Percentiles rank a stretch among this genome's conserved stretches.
phyloP scores from a whole-genome alignment of 2,888 invertebrate species.

The Tachina lurida region DNA sequence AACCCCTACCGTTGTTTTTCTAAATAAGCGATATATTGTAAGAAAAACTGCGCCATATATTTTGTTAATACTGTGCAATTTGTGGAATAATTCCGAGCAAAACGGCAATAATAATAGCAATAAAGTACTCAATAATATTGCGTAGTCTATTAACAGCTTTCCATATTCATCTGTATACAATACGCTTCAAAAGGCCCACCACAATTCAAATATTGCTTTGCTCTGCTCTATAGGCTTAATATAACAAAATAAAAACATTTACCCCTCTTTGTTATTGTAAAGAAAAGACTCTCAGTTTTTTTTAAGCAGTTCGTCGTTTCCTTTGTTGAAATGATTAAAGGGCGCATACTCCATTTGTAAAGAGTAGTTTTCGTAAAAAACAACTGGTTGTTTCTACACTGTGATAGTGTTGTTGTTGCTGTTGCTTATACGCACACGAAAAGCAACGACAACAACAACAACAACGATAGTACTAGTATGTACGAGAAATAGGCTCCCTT shows the following conservation, averaged over 20 bases:
- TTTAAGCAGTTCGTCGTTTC: slow-evolving; percentile 43
- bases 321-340: slow-evolving; percentile 17
- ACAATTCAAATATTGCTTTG: neutral
- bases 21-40: too few relatives aligned
- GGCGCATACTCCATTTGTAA: slow-evolving; percentile 57
- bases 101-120: too few relatives aligned
- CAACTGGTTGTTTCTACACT: slow-evolving; percentile 36
- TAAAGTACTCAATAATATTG: too few relatives aligned
- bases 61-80: too few relatives aligned
- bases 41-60: too few relatives aligned
- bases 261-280: neutral
- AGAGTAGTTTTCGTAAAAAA: slow-evolving; percentile 41
- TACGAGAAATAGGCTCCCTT: slow-evolving; percentile 54
- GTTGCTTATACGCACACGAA: neutral
- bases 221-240: slow-evolving; percentile 24
- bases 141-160: too few relatives aligned
- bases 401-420: neutral
- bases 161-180: neutral
- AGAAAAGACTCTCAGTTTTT: slow-evolving; percentile 41
- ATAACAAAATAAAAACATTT: slow-evolving; percentile 4
- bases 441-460: neutral
- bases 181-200: neutral
- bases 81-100: too few relatives aligned
- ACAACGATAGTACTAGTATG: neutral
- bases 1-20: too few relatives aligned